A percentile compares a stretch with the other conserved stretches of the same genome.
Conservation (phyloP, 2,113 vertebrate genomes). For the Eonycteris spelaea region DNA sequence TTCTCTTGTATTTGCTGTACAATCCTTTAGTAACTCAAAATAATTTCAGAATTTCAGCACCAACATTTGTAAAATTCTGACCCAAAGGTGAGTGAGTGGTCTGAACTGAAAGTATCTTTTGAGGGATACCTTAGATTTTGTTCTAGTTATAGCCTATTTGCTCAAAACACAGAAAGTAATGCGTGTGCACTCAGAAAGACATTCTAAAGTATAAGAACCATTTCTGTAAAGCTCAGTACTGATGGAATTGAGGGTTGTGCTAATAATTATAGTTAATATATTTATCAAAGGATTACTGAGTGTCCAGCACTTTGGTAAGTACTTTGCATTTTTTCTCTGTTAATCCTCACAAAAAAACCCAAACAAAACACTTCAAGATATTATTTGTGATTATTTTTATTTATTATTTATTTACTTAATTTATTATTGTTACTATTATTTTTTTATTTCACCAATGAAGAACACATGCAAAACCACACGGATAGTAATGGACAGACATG, state of each 20-base stretch:
- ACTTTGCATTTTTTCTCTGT: not conserved
- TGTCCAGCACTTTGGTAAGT: not conserved
- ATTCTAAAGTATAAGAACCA: not conserved
- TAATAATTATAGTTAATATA: not conserved
- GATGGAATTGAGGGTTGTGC: not conserved
- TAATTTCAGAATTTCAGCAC: not conserved
- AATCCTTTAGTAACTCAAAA: not conserved
- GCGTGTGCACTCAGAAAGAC: not conserved
- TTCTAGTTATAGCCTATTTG: not conserved
- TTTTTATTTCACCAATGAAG: not conserved
- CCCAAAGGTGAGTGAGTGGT: not conserved
- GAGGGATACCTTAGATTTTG: not conserved
- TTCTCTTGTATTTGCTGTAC: not conserved
- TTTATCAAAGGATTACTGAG: not conserved
- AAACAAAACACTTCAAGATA: not conserved
- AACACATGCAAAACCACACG: not conserved
- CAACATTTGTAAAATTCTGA: constrained; percentile 2
- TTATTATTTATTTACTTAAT: no score
- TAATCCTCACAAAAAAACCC: not conserved
- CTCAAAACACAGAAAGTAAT: not conserved
- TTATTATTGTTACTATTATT: not conserved
- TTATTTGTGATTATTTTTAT: no score
- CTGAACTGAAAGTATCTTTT: not conserved
- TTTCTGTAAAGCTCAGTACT: not conserved
- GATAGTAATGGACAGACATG: not conserved